Evolutionary conservation across 2,888 invertebrate genomes (phyloP), one percentile per base, ranked within the genome.

Genomic region (Heliconius erato): DNA sequence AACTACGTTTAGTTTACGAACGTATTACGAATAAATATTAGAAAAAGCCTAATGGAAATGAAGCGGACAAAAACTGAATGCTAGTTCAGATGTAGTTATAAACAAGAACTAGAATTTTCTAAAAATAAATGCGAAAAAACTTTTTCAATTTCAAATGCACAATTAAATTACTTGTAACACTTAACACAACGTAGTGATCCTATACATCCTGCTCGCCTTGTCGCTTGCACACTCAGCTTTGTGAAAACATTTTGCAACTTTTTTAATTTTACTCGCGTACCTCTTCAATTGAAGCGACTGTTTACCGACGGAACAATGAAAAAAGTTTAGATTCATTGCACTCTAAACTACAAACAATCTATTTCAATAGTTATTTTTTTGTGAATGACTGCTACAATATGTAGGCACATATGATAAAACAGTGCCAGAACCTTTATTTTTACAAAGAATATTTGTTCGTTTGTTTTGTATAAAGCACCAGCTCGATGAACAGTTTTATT

Each of bases 241-340:
- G 74, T 28, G 26, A 74, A 74, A 74, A 80, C 54, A 32, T 65
- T 74, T 79, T 72, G 35, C 40, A 79, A 79, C 69, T 79, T 79
- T 79, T 68, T 79, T 68, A 79, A 68, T 79, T 79, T 49, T 49
- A 54, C 79, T 28, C 69, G 79, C 49, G 44, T 69, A 32, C 69
- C 79, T 79, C 79, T 79, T 69, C 49, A 79, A 54, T 79, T 19
- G 35, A 16, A 79, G 69, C 67, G 32, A 78, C 78, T 44, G 78
- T 78, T 78, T 67, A 67, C 78, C 9, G n/a, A 44, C 16, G 1
- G 67, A 67, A 78, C 67, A 78, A 78, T 78, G 78, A 44, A 67
- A 67, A 78, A 78, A 67, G 67, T 78, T 78, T 78, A 78, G 67
- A 78, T 78, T 67, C 28, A 78, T 78, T 78, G 67, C 67, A 78